A percentile compares a stretch with the other conserved stretches of the same genome.
Conservation (phyloP, 2,888 invertebrate genomes). For the Lordiphosa andalusiaca region DNA sequence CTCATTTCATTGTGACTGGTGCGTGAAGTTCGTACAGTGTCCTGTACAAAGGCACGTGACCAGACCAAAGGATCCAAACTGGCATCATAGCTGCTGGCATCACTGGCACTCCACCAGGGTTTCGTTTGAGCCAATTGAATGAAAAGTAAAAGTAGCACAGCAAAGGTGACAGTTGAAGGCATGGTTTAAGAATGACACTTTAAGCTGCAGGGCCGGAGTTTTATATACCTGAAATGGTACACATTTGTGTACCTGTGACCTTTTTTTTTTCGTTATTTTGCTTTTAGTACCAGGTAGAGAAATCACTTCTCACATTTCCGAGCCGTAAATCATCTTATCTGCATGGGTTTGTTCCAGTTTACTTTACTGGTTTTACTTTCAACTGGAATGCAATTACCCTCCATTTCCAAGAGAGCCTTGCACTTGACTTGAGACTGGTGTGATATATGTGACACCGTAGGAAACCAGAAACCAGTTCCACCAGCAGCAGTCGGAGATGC, state of each 20-base stretch:
- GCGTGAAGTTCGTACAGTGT: conserved; percentile 67
- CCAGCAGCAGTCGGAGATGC: conserved; percentile 8
- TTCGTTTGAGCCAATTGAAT: conserved; percentile 21
- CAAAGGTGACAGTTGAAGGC: conserved; percentile 10
- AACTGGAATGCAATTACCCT: conserved; percentile 33
- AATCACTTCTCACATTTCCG: no score
- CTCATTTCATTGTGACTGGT: conserved; percentile 8
- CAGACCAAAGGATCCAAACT: conserved; percentile 77
- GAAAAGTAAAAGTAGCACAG: conserved; percentile 19
- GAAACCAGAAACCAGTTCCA: conserved; percentile 32
- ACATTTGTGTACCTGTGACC: conserved; percentile 19
- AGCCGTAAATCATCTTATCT: no score
- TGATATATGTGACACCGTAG: conserved; percentile 40
- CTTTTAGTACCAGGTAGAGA: conserved; percentile 11
- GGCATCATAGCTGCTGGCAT: conserved; percentile 64
- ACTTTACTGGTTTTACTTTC: conserved; percentile 23
- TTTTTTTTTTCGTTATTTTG: conserved; percentile 1
- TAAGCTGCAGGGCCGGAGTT: conserved; percentile 33
- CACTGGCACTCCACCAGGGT: conserved; percentile 55
- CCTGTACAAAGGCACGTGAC: conserved; percentile 72
- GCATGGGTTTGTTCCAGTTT: no score
- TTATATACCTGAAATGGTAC: conserved; percentile 40
- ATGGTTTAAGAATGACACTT: conserved; percentile 57
- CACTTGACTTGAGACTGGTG: conserved; percentile 42
- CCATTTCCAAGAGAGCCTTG: conserved; percentile 55